phyloP scores from a whole-genome alignment of 2,888 invertebrate species.

The Meliscaeva auricollis region DNA sequence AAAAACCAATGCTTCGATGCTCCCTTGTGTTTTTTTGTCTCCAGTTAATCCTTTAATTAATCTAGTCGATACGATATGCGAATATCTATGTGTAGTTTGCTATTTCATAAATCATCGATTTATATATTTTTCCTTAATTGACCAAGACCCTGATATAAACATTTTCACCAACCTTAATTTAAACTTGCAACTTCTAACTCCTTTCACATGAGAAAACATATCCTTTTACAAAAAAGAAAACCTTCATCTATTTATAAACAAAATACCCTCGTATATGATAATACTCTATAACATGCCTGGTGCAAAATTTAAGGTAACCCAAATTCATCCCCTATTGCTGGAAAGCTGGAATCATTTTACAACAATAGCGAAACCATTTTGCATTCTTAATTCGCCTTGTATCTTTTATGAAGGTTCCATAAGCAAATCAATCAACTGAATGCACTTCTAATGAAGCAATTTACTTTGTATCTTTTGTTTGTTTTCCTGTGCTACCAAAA shows the following conservation, averaged over 20 bases:
- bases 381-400: constrained; percentile 10
- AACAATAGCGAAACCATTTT: not conserved
- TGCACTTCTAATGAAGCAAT: constrained; percentile 70
- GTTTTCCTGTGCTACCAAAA: no score
- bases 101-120: not conserved
- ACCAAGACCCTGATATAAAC: constrained; percentile 11
- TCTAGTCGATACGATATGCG: no score
- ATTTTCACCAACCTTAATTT: not conserved
- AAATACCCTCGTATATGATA: not conserved
- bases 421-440: constrained; percentile 66
- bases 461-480: constrained; percentile 13
- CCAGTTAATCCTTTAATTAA: no score
- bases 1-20: no score
- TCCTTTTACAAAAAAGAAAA: not conserved
- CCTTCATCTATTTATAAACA: not conserved
- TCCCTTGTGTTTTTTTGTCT: no score
- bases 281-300: not conserved
- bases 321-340: not conserved
- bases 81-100: no score
- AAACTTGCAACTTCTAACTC: not conserved
- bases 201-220: not conserved
- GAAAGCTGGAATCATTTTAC: not conserved
- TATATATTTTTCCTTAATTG: not conserved
- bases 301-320: constrained; percentile 13
- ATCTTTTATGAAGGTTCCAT: constrained; percentile 10